A percentile compares a stretch with the other conserved stretches of the same genome.
These are phyloP conservation scores for Chionomys nivalis DNA, from an alignment of 2,113 vertebrate species.

Conservation along the genomic window DNA sequence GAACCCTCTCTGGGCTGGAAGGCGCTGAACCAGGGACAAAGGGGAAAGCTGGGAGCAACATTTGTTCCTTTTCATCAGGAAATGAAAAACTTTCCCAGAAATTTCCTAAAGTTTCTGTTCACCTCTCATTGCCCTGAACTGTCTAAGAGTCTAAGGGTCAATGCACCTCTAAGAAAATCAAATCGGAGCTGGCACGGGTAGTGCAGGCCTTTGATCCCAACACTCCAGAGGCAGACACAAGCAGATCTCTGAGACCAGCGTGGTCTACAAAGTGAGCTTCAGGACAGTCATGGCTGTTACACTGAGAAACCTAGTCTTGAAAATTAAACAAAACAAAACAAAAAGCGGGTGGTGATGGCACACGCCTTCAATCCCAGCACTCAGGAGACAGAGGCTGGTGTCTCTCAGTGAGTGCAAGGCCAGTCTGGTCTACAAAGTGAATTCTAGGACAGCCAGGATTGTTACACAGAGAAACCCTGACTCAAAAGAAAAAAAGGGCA, in stretches of 20 bases:
- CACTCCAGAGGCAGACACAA: neutral
- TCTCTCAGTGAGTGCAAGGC: neutral
- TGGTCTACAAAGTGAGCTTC: neutral
- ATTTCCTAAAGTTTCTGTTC: neutral
- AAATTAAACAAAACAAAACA: no score
- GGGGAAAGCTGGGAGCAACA: neutral
- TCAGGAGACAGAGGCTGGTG: no score
- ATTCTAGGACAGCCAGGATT: neutral
- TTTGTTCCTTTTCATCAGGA: neutral
- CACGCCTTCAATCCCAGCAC: no score
- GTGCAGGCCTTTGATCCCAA: no score
- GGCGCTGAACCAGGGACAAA: neutral
- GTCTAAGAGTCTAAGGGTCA: neutral
- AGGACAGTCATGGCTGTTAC: neutral
- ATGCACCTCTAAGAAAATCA: neutral
- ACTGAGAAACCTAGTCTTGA: neutral
- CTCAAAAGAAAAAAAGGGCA: no score
- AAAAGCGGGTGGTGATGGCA: no score
- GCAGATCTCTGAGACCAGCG: neutral
- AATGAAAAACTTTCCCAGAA: neutral
- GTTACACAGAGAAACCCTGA: neutral
- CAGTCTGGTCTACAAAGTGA: neutral
- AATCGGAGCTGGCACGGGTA: neutral
- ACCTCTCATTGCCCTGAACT: neutral
- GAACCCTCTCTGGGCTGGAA: neutral